Evolutionary conservation across 2,888 invertebrate species (phyloP), one percentile per base, ranked within the genome.

Genomic region (Nemotelus nigrinus): DNA sequence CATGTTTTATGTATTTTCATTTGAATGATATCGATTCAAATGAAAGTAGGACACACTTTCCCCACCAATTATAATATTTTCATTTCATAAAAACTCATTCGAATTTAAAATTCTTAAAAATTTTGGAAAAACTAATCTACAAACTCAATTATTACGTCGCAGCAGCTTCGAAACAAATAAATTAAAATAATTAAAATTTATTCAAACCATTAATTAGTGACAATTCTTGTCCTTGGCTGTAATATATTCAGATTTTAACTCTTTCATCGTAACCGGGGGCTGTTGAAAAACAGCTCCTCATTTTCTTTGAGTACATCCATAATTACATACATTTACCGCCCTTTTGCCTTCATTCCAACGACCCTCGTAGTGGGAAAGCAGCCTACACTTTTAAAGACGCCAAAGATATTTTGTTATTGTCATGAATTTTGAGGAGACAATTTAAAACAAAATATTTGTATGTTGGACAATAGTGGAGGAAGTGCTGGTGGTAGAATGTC

Each of bases 141-240:
- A 70, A 74, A 44, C 63, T 25, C 74, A 74, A 74, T 74, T 74
- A 63, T 63, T 47, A 63, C 53, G 74, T 74, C 50, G 39, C n/a
- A 0, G 25, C 43, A n/a, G 74, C 41, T n/a, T 74, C 55, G 6
- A n/a, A 76, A 65, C 74, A 77, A 78, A 79, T 78, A 78, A 79
- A 79, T 78, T 77, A 70, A 77, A 79, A 79, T 79, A 79, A 79
- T 79, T 79, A 78, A 78, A 78, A 79, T 79, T 79, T 79, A 79
- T 79, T 78, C 77, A 64, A 64, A n/a, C 77, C 78, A 79, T 79
- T 79, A 79, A 79, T 79, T 79, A 79, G 76, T 25, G 25, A 25
- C 43, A 47, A 45, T 43, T 55, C 55, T 70, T 25, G 39, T 48
- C 74, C 47, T 63, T 60, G 25, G 39, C 47, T 45, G 47, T 68